A percentile compares a stretch with the other conserved stretches of the same genome.
These are phyloP conservation scores for Prenolepis imparis DNA, from an alignment of 2,888 invertebrate genomes.

Conservation along the genomic window DNA sequence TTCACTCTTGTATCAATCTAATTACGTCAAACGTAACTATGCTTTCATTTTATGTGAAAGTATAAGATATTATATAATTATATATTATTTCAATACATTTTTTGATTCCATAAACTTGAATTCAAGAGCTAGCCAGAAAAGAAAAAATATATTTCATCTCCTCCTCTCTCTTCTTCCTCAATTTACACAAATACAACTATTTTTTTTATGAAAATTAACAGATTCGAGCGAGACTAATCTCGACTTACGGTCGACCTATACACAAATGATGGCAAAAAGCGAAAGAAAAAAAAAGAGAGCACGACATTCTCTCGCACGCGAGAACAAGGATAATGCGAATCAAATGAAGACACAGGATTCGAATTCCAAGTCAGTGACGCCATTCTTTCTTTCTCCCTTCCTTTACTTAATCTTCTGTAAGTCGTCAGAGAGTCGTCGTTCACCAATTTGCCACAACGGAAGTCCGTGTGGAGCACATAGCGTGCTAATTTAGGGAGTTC, in stretches of 20 bases:
- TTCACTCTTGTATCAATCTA: slow-evolving; percentile 29
- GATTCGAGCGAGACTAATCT: not conserved
- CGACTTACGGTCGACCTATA: not conserved
- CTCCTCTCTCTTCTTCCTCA: not conserved
- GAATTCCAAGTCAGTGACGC: slow-evolving; percentile 75
- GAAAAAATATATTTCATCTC: not conserved
- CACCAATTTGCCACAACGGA: slow-evolving; percentile 68
- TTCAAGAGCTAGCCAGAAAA: not conserved
- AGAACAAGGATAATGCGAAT: slow-evolving; percentile 64
- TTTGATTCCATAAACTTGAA: not conserved
- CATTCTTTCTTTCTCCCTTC: slow-evolving; percentile 39
- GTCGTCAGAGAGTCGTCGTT: slow-evolving; percentile 47
- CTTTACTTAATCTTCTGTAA: slow-evolving; percentile 66
- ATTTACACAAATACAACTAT: not conserved
- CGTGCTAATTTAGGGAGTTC: slow-evolving; percentile 57
- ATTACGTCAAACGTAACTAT: not conserved
- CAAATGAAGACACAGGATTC: slow-evolving; percentile 68
- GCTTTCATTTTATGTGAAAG: not conserved
- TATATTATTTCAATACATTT: not conserved
- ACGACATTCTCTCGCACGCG: not conserved
- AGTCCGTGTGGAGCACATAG: slow-evolving; percentile 54
- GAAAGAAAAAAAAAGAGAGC: not conserved
- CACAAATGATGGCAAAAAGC: not conserved
- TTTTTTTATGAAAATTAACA: slow-evolving; percentile 8
- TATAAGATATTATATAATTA: not conserved